Base-by-base conservation (phyloP, 2,888 invertebrate genomes). In the Copidosoma aretas region DNA sequence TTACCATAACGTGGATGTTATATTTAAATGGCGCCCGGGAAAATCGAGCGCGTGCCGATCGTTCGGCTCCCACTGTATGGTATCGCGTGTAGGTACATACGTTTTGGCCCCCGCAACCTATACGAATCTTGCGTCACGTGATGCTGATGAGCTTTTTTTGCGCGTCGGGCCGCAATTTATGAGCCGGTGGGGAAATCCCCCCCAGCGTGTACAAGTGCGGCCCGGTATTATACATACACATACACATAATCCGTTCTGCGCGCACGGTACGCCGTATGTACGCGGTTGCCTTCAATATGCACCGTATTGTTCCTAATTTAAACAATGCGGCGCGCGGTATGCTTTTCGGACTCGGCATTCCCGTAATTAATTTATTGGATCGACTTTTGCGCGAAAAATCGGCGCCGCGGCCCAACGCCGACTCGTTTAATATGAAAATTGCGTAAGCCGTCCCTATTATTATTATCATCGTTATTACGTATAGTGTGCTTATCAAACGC, bases 1-100 rank as follows among this genome's bases (percentile, higher is more conserved):
- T 78, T 78, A 76, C 76, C 77, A 75, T 75, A 76, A 75, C 73
- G 75, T 72, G 73, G 76, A 75, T 75, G 75, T 75, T 76, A 75
- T 74, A 77, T 75, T 75, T 77, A 78, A 75, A 75, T 77, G 76
- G 75, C 71, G 71, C 70, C 53, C 25, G 12, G 41, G 53, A 51
- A 57, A 49, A 12, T 49, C 67, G 65, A n/a, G n/a, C 60, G 10
- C 57, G 51, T 49, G 60, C 43, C 54, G 52, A 54, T 60, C 54
- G 59, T 53, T 14, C 53, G 25, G 39, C 57, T 59, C n/a, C 19
- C 53, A 21, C 41, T 61, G 15, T 64, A 22, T 59, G 15, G 25
- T 3, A 25, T 32, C n/a, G n/a, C n/a, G n/a, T n/a, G n/a, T n/a
- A n/a, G n/a, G 32, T 32, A 32, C 32, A n/a, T 32, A 32, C 8